Evolutionary conservation across 2,888 invertebrate species (phyloP).

Genomic region (Lymantria dispar): DNA sequence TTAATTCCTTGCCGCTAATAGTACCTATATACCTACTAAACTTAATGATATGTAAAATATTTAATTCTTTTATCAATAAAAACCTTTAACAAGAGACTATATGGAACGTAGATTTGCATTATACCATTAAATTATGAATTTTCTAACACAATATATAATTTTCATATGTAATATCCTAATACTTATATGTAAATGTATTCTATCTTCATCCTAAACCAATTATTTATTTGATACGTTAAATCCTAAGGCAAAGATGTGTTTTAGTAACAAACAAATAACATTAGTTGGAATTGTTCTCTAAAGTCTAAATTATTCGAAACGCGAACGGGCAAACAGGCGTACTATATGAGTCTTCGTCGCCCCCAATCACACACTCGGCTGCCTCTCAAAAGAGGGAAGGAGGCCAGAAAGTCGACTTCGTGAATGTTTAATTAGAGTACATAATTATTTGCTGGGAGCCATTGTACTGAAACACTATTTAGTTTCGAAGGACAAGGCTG

Average conservation of each 20-base stretch:
- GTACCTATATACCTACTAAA: no score
- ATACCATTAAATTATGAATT: no score
- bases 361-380: conserved; percentile 69
- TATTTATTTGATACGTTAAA: not conserved
- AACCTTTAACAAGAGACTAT: no score
- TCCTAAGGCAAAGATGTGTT: conserved; percentile 2
- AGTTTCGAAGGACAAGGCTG: not conserved
- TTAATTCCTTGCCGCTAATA: no score
- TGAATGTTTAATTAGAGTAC: conserved; percentile 60
- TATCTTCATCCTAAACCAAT: not conserved
- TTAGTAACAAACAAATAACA: conserved; percentile 22
- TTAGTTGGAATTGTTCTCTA: conserved; percentile 22
- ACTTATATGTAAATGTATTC: not conserved
- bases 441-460: conserved; percentile 47
- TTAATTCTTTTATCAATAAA: no score
- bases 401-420: conserved; percentile 47
- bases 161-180: not conserved
- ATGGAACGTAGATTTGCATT: no score
- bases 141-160: no score
- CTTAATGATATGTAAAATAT: no score
- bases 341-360: conserved; percentile 42
- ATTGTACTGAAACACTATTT: conserved; percentile 13
- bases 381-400: conserved; percentile 54
- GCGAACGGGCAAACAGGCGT: conserved; percentile 40
- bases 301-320: conserved; percentile 25